Evolutionary conservation across 2,888 invertebrate species (phyloP).

Genomic region (Lydus trimaculatus): DNA sequence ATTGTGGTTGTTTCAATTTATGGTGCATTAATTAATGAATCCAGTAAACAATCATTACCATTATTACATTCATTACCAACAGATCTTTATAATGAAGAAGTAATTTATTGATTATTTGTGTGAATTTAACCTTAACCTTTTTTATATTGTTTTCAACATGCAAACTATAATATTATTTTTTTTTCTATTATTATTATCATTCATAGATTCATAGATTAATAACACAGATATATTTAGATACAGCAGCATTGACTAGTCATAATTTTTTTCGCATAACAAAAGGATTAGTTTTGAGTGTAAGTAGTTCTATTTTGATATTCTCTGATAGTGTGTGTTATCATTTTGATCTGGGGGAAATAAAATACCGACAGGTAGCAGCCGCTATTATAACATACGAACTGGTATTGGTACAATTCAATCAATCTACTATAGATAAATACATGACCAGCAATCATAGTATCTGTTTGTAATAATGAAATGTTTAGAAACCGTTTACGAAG

Average conservation of each 20-base stretch:
- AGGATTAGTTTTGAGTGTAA: slow-evolving; percentile 49
- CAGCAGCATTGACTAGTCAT: slow-evolving; percentile 45
- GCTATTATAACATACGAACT: slow-evolving; percentile 53
- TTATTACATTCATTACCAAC: slow-evolving; percentile 70
- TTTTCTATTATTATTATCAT: too few species aligned
- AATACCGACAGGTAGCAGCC: slow-evolving; percentile 45
- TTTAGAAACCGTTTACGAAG: neutral
- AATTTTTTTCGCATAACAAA: slow-evolving; percentile 50
- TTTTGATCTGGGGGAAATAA: neutral
- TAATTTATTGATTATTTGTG: slow-evolving; percentile 45
- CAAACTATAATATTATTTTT: neutral
- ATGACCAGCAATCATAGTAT: slow-evolving; percentile 20
- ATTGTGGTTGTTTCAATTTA: slow-evolving; percentile 61
- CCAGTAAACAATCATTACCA: slow-evolving; percentile 53
- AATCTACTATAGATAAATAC: slow-evolving; percentile 25
- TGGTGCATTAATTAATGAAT: slow-evolving; percentile 51
- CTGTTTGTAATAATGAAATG: slow-evolving; percentile 17
- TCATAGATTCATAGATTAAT: slow-evolving; percentile 47
- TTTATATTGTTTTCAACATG: neutral
- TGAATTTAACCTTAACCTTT: slow-evolving; percentile 9
- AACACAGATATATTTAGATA: slow-evolving; percentile 41
- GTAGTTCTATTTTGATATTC: slow-evolving; percentile 19
- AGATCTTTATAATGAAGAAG: slow-evolving; percentile 70
- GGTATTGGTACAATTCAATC: slow-evolving; percentile 51
- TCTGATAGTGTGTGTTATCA: too few species aligned